phyloP scores from a whole-genome alignment of 2,797 vertebrate species.

The Enteromius treurensis region DNA sequence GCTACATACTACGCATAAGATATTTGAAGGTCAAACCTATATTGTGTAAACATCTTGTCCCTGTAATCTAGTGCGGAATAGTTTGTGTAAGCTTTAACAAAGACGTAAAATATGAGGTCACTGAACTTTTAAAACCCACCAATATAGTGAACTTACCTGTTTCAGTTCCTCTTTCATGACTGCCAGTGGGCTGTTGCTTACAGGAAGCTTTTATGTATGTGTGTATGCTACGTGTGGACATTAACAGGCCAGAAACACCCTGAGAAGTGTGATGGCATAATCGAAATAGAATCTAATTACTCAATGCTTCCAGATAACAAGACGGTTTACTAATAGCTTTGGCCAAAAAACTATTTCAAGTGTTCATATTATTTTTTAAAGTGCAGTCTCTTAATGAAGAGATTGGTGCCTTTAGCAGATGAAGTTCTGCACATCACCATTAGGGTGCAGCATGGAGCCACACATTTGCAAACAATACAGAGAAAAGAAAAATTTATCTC shows the following conservation, averaged over 20 bases:
- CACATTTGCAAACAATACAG: conserved; percentile 32
- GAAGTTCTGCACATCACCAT: conserved; percentile 61
- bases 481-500: not conserved
- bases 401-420: not conserved
- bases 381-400: not conserved
- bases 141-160: conserved; percentile 20
- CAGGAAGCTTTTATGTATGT: not conserved
- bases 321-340: not conserved
- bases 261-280: not conserved
- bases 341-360: not conserved
- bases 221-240: not conserved
- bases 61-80: not conserved
- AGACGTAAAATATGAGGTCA: conserved; percentile 17
- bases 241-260: not conserved
- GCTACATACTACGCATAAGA: not conserved
- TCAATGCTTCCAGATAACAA: conserved; percentile 6
- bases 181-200: not conserved
- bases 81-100: not conserved
- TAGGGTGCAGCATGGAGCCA: conserved; percentile 70
- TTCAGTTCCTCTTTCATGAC: conserved; percentile 48
- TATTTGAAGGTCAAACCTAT: not conserved
- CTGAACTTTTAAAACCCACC: conserved; percentile 5
- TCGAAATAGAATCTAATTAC: not conserved
- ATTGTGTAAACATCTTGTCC: not conserved
- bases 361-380: not conserved